Percentiles rank a stretch among this genome's conserved stretches.
These are phyloP conservation scores for Spea bombifrons DNA, from an alignment of 2,113 vertebrate genomes.

Conservation along the genomic window DNA sequence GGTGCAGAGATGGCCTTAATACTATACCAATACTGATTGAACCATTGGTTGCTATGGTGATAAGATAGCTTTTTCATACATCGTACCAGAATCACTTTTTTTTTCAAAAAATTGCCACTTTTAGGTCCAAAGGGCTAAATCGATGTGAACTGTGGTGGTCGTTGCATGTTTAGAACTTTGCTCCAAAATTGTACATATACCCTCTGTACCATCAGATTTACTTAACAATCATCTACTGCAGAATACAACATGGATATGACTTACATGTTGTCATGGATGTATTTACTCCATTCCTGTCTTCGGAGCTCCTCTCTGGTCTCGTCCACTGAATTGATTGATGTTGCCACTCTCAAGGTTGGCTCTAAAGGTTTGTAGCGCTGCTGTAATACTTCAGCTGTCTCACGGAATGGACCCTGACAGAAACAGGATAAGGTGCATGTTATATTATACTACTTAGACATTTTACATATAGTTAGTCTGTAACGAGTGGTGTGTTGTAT, in stretches of 20 bases:
- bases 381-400: conserved; percentile 66
- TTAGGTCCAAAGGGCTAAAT: too few relatives aligned
- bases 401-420: conserved; percentile 76
- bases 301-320: conserved; percentile 64
- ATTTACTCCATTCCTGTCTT: conserved; percentile 56
- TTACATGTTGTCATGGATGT: conserved; percentile 66
- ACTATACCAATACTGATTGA: too few relatives aligned
- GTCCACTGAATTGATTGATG: conserved; percentile 65
- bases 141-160: too few relatives aligned
- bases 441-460: conserved; percentile 48
- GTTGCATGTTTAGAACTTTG: not conserved
- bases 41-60: too few relatives aligned
- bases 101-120: too few relatives aligned
- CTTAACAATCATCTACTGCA: not conserved
- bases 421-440: conserved; percentile 46
- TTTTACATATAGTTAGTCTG: conserved; percentile 25
- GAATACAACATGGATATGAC: conserved; percentile 45
- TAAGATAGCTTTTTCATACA: too few relatives aligned
- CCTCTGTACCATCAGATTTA: not conserved
- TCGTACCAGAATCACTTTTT: too few relatives aligned
- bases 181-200: not conserved
- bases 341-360: conserved; percentile 69
- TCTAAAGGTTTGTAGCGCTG: conserved; percentile 78
- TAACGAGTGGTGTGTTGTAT: conserved; percentile 42
- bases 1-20: too few relatives aligned